Evolutionary conservation across 2,888 invertebrate species (phyloP), one percentile per base, ranked within the genome.

Genomic region (Alitta virens): DNA sequence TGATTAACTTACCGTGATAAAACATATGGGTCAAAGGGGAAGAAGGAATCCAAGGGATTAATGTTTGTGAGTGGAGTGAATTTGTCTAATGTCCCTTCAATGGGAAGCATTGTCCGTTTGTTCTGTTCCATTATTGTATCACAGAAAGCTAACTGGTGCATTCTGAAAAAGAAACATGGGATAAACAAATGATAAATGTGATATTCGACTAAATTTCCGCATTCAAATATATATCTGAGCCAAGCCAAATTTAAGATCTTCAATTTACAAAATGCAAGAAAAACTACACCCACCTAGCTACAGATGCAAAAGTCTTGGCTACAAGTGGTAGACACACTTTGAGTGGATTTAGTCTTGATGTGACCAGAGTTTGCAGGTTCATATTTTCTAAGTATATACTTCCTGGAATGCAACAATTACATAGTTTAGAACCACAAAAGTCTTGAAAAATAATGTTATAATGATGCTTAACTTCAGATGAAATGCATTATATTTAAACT

Each of bases 111-210:
- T 25, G 69, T 71, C n/a, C 84, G 73, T 40, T 76, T 76, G 83
- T 96, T 96, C 72, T 89, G 88, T 80, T 96, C 94, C 43, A 96
- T 88, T 53, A 95, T 87, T 0, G 92, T 87, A 79, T 93, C 91
- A 82, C 96, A 96, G 83, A 95, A 96, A 0, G 91, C 93, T 58
- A 97, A 85, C 77, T 96, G 95, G 79, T 94, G 91, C 12, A 89
- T 74, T 58, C 82, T 81, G 72, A 27, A 73, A 72, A n/a, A n/a
- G n/a, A n/a, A n/a, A n/a, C n/a, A n/a, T n/a, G n/a, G n/a, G n/a
- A n/a, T n/a, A n/a, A n/a, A n/a, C n/a, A n/a, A n/a, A n/a, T n/a
- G n/a, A n/a, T n/a, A n/a, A n/a, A n/a, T n/a, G n/a, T n/a, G n/a
- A n/a, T n/a, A n/a, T n/a, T n/a, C n/a, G n/a, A n/a, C n/a, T n/a